Evolutionary conservation across 64 coral and sea anemone species (phyloP), one percentile per base, ranked within the genome.

Genomic region (Orbicella faveolata): DNA sequence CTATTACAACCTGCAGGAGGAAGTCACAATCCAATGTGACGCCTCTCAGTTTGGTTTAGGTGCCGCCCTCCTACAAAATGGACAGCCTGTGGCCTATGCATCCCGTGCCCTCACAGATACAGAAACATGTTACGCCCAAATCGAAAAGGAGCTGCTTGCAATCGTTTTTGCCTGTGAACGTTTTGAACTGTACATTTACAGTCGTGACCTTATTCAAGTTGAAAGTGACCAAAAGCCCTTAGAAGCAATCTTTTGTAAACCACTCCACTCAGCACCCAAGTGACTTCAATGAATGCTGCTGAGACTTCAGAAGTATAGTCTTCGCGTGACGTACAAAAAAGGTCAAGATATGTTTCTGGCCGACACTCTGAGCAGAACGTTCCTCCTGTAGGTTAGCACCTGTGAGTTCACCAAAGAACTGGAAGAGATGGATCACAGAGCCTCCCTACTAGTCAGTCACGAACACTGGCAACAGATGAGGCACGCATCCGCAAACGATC

Each of bases 21-120:
- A 89, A 76, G 75, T 89, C 35, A 80, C 65, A 23, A 53, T 89
- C 1, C 88, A 89, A 19, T 89, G 77, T 89, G 88, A 89, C 52
- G 63, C 61, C 2, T 89, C 55, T 6, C 75, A 89, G 87, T 78
- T 16, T 78, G 61, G 75, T 10, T 39, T 89, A 2, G 87, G 87
- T 0, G 30, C 30, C 30, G 30, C 30, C 30, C 30, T 30, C 30
- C 30, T 30, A 30, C 30, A 30, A 30, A 64, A 69, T 35, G 34
- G 30, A 77, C 55, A 79, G 64, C 83, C 83, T 70, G 83, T 86
- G 68, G 65, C 37, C 73, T 75, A 20, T 41, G 15, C 35, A 12
- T 70, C 67, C 10, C 14, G 0, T 23, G 67, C 0, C 10, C 14
- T 75, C 3, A 17, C 20, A 1, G 16, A 30, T 2, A 69, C 34